Percentiles rank a stretch among this genome's conserved stretches.
phyloP scores from a whole-genome alignment of 1,140 invertebrate genomes.

The Pogonus chalceus region DNA sequence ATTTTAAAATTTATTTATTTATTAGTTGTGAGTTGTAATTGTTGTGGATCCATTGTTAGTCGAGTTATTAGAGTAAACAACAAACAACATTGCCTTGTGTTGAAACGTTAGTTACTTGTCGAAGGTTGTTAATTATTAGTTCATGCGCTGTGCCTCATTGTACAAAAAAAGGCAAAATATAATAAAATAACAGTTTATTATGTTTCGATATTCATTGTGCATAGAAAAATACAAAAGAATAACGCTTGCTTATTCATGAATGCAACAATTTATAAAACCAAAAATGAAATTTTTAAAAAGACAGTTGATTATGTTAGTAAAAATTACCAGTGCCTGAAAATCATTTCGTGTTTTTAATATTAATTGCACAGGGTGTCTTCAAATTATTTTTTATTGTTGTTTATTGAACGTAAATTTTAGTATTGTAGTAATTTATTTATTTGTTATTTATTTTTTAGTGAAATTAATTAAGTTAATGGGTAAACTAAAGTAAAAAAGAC shows the following conservation, averaged over 20 bases:
- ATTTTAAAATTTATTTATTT: too few relatives aligned
- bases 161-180: slow-evolving; percentile 6
- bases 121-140: slow-evolving; percentile 4
- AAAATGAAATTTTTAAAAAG: neutral
- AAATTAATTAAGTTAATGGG: too few relatives aligned
- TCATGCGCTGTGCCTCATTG: slow-evolving; percentile 1
- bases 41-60: neutral
- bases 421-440: too few relatives aligned
- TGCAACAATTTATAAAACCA: neutral
- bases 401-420: too few relatives aligned
- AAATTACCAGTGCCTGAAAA: neutral
- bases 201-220: neutral
- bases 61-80: neutral
- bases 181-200: neutral
- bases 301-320: slow-evolving; percentile 6
- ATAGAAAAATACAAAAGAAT: neutral
- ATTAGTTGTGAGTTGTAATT: too few relatives aligned
- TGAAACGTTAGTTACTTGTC: slow-evolving; percentile 3
- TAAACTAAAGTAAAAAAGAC: too few relatives aligned
- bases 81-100: slow-evolving; percentile 2
- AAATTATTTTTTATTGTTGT: too few relatives aligned
- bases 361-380: slow-evolving; percentile 2
- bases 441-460: neutral
- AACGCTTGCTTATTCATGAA: slow-evolving; percentile 2
- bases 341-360: slow-evolving; percentile 5